A percentile compares a stretch with the other conserved stretches of the same genome.
These are phyloP conservation scores for Aricia artaxerxes DNA, from an alignment of 2,888 invertebrate genomes.

Conservation along the genomic window DNA sequence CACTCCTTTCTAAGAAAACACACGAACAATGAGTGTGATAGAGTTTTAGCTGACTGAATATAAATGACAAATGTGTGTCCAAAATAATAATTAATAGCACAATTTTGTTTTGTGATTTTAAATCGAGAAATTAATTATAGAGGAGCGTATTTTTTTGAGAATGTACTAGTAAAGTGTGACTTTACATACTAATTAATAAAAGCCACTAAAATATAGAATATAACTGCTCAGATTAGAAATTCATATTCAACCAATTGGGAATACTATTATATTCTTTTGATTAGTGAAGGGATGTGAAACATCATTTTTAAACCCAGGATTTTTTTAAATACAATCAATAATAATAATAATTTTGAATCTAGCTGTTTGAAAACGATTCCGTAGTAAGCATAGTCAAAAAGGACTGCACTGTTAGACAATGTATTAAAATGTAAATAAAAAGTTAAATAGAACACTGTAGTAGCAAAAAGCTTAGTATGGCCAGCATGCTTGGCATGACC, in stretches of 20 bases:
- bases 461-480: background rate
- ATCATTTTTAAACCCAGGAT: background rate
- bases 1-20: no score
- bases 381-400: background rate
- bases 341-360: background rate
- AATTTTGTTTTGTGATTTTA: no score
- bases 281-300: background rate
- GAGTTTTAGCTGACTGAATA: no score
- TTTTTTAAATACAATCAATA: background rate
- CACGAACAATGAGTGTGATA: no score
- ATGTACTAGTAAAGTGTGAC: no score
- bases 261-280: background rate
- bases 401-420: slow-evolving; percentile 1
- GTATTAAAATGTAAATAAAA: slow-evolving; percentile 2
- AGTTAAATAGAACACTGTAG: background rate
- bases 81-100: no score
- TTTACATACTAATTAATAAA: no score
- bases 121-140: no score
- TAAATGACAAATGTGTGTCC: no score
- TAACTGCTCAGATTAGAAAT: background rate
- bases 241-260: background rate
- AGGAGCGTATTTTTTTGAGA: no score
- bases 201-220: no score
- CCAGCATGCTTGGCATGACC: background rate
- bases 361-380: background rate